A percentile compares a stretch with the other conserved stretches of the same genome.
Evolutionary conservation across 37 sponge, comb jelly and placozoan species (phyloP).

Genomic region (Chondrilla cf. caribensis): DNA sequence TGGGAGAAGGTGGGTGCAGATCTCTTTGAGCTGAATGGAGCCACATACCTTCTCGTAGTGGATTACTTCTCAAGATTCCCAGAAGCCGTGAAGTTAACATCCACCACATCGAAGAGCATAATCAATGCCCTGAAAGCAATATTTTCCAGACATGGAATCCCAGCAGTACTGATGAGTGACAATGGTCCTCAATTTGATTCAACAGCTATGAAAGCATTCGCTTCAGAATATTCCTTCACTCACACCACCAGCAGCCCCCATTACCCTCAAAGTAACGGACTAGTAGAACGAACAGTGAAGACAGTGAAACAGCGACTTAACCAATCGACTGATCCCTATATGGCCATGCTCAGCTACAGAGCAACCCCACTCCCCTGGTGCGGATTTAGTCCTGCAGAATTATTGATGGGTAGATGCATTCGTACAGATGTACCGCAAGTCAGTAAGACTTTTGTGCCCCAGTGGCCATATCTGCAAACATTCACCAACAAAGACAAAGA

Average conservation of each 20-base stretch:
- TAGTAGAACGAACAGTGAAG: constrained; percentile 42
- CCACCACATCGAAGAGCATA: constrained; percentile 38
- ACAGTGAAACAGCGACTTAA: constrained; percentile 33
- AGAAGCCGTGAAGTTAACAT: constrained; percentile 28
- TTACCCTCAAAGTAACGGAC: constrained; percentile 58
- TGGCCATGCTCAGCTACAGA: constrained; percentile 40
- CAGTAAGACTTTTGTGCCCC: constrained; percentile 18
- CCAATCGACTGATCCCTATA: constrained; percentile 8
- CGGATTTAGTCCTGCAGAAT: constrained; percentile 36
- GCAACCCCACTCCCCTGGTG: constrained; percentile 62
- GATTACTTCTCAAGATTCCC: constrained; percentile 34
- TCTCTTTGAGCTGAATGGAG: constrained; percentile 35
- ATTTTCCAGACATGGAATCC: constrained; percentile 52
- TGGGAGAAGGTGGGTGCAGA: constrained; percentile 53
- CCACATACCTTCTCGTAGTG: constrained; percentile 21
- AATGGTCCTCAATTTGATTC: constrained; percentile 58
- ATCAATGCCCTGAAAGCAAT: constrained; percentile 30
- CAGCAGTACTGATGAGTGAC: constrained; percentile 37
- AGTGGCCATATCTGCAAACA: constrained; percentile 40
- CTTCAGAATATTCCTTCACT: constrained; percentile 21
- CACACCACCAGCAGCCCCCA: constrained; percentile 54
- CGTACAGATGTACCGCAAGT: constrained; percentile 41
- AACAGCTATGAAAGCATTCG: constrained; percentile 31
- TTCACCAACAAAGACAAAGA: constrained; percentile 8
- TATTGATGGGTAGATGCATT: constrained; percentile 41